Conservation (phyloP, 2,113 vertebrate species). For the Fregata magnificens region DNA sequence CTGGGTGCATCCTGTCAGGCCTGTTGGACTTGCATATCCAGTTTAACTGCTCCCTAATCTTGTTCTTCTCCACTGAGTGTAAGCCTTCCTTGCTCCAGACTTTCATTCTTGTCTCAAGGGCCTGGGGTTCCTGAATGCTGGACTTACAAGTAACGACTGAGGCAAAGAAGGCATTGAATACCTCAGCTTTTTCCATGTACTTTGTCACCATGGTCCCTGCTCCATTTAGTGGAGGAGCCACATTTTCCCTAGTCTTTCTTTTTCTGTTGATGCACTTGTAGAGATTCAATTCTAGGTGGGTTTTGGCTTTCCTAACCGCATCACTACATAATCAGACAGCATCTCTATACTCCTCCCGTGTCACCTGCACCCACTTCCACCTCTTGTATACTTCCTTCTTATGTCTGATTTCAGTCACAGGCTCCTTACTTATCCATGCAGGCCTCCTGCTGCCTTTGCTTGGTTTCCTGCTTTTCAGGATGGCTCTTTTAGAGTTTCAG, state of each 20-base stretch:
- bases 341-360: not conserved
- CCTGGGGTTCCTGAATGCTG: not conserved
- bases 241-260: not conserved
- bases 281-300: not conserved
- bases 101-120: not conserved
- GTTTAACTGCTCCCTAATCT: not conserved
- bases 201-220: not conserved
- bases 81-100: not conserved
- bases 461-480: not conserved
- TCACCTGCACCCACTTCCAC: not conserved
- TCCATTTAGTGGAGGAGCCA: not conserved
- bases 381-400: not conserved
- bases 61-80: not conserved
- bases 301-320: not conserved
- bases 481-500: not conserved
- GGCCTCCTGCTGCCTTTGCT: not conserved
- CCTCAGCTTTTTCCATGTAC: not conserved
- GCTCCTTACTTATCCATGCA: not conserved
- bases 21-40: not conserved
- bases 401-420: not conserved
- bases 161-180: not conserved
- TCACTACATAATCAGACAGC: not conserved
- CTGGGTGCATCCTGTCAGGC: not conserved
- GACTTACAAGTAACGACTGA: not conserved
- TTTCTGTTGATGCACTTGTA: not conserved